Evolutionary conservation across 1,140 invertebrate genomes (phyloP).

Genomic region (Pachypsylla venusta): DNA sequence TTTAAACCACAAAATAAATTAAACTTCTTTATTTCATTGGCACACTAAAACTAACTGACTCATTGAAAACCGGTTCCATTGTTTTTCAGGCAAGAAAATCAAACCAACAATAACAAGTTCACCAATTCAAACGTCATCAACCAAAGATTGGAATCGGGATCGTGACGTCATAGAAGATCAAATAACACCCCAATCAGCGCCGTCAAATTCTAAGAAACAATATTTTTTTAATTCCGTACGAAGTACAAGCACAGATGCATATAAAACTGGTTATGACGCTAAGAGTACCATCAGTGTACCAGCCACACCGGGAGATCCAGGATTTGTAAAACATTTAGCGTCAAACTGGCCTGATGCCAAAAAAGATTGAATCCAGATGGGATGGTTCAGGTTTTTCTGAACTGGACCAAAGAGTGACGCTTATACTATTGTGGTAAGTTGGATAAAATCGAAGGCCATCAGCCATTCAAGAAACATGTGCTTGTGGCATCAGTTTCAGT

Average conservation of each 20-base stretch:
- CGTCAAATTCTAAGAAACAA: neutral
- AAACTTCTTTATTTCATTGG: too few relatives aligned
- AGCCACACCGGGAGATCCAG: neutral
- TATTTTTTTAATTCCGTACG: neutral
- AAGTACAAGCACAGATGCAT: neutral
- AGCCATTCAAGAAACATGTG: too few relatives aligned
- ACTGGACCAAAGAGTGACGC: too few relatives aligned
- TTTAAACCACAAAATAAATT: too few relatives aligned
- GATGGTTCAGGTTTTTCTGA: too few relatives aligned
- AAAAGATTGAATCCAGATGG: too few relatives aligned
- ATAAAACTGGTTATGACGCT: neutral
- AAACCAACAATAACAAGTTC: constrained; percentile 5
- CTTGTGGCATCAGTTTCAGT: too few relatives aligned
- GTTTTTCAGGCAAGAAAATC: constrained; percentile 4
- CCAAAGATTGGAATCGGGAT: neutral
- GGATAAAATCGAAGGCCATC: too few relatives aligned
- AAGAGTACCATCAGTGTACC: neutral
- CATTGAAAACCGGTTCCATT: too few relatives aligned
- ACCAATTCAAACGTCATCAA: neutral
- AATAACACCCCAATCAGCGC: neutral
- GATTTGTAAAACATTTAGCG: neutral
- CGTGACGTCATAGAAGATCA: constrained; percentile 5
- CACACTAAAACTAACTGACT: too few relatives aligned
- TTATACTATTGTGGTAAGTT: too few relatives aligned
- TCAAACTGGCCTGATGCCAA: neutral